Conservation (phyloP, 2,888 invertebrate genomes). For the Mylabris sibirica region DNA sequence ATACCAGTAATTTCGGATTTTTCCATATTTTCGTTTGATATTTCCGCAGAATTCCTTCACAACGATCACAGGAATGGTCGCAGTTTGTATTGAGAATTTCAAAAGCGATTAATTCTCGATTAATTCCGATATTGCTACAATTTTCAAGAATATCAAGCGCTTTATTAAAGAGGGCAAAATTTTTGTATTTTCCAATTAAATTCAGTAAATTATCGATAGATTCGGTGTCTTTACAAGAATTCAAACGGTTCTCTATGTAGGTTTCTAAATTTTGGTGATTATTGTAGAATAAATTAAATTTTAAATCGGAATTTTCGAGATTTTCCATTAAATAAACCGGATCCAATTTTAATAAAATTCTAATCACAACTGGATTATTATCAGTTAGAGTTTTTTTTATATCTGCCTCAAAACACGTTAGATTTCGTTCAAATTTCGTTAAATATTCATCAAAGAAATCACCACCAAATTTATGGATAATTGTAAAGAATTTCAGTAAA, state of each 20-base stretch:
- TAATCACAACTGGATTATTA: background rate
- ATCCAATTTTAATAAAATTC: background rate
- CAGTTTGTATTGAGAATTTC: conserved; percentile 1
- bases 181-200: conserved; percentile 3
- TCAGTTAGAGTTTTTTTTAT: background rate
- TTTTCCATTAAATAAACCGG: background rate
- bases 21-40: background rate
- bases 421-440: background rate
- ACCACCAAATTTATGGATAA: conserved; percentile 2
- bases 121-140: background rate
- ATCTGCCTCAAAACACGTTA: background rate
- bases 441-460: background rate
- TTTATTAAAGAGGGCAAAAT: background rate
- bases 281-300: background rate
- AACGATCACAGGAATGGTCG: background rate
- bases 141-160: conserved; percentile 14
- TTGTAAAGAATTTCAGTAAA: conserved; percentile 13
- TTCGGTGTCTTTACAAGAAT: conserved; percentile 15
- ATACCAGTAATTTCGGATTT: background rate
- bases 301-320: conserved; percentile 2
- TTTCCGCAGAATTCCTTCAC: background rate
- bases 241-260: conserved; percentile 6
- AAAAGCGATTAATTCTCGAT: conserved; percentile 17
- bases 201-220: conserved; percentile 11
- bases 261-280: conserved; percentile 10